Evolutionary conservation across 30 jellyfish, hydroid and myxozoan species (phyloP), one percentile per base, ranked within the genome.

Genomic region (Pelagia noctiluca): DNA sequence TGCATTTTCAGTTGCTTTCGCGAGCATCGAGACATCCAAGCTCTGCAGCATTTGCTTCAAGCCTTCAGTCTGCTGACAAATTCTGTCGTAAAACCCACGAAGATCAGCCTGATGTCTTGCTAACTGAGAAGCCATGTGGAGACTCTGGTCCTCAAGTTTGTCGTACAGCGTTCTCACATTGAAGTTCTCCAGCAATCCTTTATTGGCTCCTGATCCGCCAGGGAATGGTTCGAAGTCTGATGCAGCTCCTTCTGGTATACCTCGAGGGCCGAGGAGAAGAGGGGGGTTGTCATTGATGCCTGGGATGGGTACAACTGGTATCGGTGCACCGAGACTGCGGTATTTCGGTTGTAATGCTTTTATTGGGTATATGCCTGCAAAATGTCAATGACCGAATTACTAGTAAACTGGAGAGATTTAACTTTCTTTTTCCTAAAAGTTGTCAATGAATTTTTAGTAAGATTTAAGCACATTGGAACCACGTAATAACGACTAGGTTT

Each of bases 21-120:
- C 98, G 32, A 92, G 89, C 66, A 61, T 68, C 0, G 97, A 72
- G 29, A 95, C 94, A 74, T 95, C 99, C 23, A 95, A 87, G 57
- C 86, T 86, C 22, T 89, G 87, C 19, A 95, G 91, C 97, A 95
- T 89, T 24, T 83, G 86, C 68, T 95, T 95, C 73, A 95, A 42
- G 36, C 99, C 99, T 57, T 95, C 99, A 0, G 99, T 88, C 53
- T 95, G 99, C 66, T 88, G 99, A 61, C 96, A 89, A 7, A 95
- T 95, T 74, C 97, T 78, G 77, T 89, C 97, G 66, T 95, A 95
- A 49, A 95, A 95, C 3, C 99, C 97, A 11, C 99, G 88, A 63
- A 95, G 89, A 61, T 95, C 99, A 10, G 97, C 36, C 47, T 95
- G 99, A 63, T 95, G 99, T 7, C 96, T 75, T 7, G 97, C 97